Evolutionary conservation across 2,113 vertebrate species (phyloP), one percentile per base, ranked within the genome.

Genomic region (Lonchura striata): DNA sequence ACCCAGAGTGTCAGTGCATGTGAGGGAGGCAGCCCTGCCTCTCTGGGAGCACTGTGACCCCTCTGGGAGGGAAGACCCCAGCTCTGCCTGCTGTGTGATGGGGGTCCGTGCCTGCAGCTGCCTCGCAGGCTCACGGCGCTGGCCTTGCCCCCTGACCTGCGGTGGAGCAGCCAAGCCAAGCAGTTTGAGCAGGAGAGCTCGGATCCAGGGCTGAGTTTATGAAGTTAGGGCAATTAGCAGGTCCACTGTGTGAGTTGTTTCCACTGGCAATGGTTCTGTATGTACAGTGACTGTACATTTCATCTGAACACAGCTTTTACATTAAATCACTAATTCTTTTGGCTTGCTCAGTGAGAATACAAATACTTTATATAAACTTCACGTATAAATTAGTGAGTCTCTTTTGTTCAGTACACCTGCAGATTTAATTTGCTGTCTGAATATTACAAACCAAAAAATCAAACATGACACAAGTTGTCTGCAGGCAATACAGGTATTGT

Each of bases 251-350:
- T 16, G 68, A 90, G 72, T 31, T 97, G 94, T 97, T 95, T 96
- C 92, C 64, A 28, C 92, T 95, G 96, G 95, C 94, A 96, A 8
- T 52, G 64, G 18, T 86, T 92, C 81, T 84, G 94, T 95, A 68
- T 91, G 44, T 44, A 37, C 77, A 94, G 89, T 37, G 83, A 78
- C 80, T 71, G 33, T 59, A 88, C 7, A 16, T 92, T 92, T 89
- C 52, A 64, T 91, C 57, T 42, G 81, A 91, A 68, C n/a, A 31
- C 83, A 64, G 56, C 79, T 90, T 90, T 93, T 77, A 65, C 42
- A 46, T 83, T 74, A 70, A 93, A 93, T 69, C 82, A 59, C 60
- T 76, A 70, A 56, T 74, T 84, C 69, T 88, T 91, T 97, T 95
- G 92, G 92, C 86, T 92, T 81, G 33, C 69, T 77, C 18, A 33